These are phyloP conservation scores for Martes flavigula DNA, from an alignment of 2,797 vertebrate genomes.

Conservation along the genomic window DNA sequence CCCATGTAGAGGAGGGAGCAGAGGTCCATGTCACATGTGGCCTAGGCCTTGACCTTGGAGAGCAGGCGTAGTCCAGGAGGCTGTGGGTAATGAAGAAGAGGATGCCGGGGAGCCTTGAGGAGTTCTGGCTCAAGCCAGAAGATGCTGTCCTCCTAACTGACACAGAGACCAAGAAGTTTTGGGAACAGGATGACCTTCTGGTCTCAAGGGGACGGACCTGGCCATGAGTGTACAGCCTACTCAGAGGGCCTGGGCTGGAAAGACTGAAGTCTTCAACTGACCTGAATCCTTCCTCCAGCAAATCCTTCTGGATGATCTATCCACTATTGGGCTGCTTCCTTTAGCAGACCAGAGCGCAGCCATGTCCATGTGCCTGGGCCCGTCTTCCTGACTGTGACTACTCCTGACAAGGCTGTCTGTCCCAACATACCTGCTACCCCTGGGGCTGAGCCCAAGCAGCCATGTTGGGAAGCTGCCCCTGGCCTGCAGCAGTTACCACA, in stretches of 20 bases:
- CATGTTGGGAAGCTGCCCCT: rapidly evolving
- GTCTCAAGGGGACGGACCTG: neutral
- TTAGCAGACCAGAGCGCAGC: neutral
- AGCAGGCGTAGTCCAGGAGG: neutral
- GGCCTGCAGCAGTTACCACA: neutral
- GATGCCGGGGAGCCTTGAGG: neutral
- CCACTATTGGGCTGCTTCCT: neutral
- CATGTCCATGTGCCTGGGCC: neutral
- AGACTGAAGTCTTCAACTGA: neutral
- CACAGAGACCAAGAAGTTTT: neutral
- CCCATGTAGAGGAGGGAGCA: neutral
- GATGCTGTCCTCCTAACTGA: neutral
- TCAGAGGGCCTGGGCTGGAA: neutral
- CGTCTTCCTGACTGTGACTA: neutral
- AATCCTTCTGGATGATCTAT: neutral
- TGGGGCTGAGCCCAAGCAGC: neutral
- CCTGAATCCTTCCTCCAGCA: rapidly evolving
- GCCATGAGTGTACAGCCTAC: neutral
- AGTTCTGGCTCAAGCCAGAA: neutral
- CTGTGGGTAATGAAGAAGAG: neutral
- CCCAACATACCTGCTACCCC: neutral
- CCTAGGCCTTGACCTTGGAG: neutral
- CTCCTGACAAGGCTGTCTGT: neutral
- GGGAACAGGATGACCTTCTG: neutral
- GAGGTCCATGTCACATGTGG: neutral